These are phyloP conservation scores for Campylorhamphus procurvoides DNA, from an alignment of 2,113 vertebrate genomes.

Conservation along the genomic window DNA sequence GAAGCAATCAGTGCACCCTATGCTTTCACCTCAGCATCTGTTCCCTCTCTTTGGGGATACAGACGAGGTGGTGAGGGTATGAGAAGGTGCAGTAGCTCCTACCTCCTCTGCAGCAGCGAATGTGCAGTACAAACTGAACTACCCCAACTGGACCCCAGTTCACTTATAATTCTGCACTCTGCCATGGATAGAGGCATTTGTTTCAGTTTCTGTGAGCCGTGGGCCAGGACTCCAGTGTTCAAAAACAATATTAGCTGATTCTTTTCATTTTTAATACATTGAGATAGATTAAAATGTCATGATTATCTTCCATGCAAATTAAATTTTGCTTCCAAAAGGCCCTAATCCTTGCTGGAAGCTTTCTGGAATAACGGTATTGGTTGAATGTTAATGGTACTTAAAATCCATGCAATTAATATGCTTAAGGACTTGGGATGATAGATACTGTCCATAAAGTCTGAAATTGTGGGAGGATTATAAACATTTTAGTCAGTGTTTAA, in stretches of 20 bases:
- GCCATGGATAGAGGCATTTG: background rate
- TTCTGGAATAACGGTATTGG: slow-evolving; percentile 33
- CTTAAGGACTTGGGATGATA: slow-evolving; percentile 15
- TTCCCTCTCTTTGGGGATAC: background rate
- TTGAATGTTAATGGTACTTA: slow-evolving; percentile 38
- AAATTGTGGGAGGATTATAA: background rate
- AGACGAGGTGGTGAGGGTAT: background rate
- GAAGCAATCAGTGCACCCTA: background rate
- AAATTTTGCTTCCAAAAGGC: too few relatives aligned
- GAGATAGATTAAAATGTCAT: slow-evolving; percentile 17
- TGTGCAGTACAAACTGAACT: background rate
- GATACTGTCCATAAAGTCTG: slow-evolving; percentile 37
- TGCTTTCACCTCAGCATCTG: slow-evolving; percentile 15
- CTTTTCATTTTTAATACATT: background rate
- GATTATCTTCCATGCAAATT: background rate
- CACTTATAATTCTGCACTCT: background rate
- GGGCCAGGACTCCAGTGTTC: background rate
- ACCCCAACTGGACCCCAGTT: background rate
- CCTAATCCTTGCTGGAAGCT: slow-evolving; percentile 57
- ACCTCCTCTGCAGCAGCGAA: background rate
- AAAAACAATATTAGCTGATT: background rate
- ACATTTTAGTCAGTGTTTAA: background rate
- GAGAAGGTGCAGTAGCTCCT: background rate
- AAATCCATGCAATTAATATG: slow-evolving; percentile 53
- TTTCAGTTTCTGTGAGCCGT: background rate